These are phyloP conservation scores for Laterallus jamaicensis DNA, from an alignment of 2,113 vertebrate species.

Conservation along the genomic window DNA sequence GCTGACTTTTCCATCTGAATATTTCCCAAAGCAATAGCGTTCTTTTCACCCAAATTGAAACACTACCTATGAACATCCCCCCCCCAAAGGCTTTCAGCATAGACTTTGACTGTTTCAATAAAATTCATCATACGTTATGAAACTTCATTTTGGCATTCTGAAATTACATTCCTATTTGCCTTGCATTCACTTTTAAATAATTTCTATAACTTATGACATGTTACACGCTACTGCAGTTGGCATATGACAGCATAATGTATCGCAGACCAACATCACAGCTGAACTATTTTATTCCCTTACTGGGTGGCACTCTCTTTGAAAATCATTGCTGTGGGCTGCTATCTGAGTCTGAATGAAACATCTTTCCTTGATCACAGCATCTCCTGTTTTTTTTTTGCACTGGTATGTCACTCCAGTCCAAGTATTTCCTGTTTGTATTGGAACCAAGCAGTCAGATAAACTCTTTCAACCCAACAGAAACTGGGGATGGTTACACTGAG, in stretches of 20 bases:
- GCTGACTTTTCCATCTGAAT: background rate
- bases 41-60: background rate
- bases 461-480: background rate
- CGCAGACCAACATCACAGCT: background rate
- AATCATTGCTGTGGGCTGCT: background rate
- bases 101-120: background rate
- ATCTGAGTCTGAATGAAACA: background rate
- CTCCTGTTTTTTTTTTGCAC: background rate
- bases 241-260: background rate
- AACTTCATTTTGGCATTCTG: background rate
- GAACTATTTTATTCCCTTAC: background rate
- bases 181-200: background rate
- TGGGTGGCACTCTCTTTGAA: background rate
- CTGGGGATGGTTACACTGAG: background rate
- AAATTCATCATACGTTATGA: background rate
- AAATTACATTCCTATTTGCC: background rate
- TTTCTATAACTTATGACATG: background rate
- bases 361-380: background rate
- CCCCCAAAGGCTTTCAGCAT: background rate
- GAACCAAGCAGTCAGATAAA: slow-evolving; percentile 21
- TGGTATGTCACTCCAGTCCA: background rate
- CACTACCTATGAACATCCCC: background rate
- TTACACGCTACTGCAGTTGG: background rate
- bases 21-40: background rate
- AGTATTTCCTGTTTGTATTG: slow-evolving; percentile 57